Base-by-base conservation (phyloP, 2,113 vertebrate species). In the Corythoichthys haematopterus region DNA sequence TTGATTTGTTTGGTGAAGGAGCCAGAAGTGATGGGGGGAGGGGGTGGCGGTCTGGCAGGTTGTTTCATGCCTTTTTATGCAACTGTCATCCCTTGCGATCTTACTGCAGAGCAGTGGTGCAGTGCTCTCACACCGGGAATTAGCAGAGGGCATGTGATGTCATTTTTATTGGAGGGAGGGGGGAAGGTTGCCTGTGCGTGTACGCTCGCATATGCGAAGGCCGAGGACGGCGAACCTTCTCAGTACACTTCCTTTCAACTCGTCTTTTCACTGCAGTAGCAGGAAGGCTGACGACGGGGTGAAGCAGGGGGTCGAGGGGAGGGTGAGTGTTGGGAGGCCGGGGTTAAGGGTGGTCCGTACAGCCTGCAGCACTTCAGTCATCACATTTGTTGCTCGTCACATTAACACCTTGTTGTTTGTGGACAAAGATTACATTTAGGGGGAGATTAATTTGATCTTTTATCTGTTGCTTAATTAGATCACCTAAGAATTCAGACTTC, bases 11-110 rank as follows among this genome's bases (percentile, higher is more conserved):
- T 72, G 72, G 68, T 65, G 40, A 73, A 71, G 66, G 37, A 67
- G 70, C 64, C 68, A 62, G 53, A 57, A 72, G 62, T 37, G 43
- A 60, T 10, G 66, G 33, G 36, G 60, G 81, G 69, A 74, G 64
- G 60, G 65, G 40, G 28, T 0, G 43, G n/a, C 9, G 43, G 66
- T 53, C 66, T 80, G 74, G 72, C 84, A 86, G 73, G 86, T 86
- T 75, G 78, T 83, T 86, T 89, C 84, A 83, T 77, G 88, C 74
- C 86, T 85, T 75, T 77, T 87, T 78, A 79, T 85, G 77, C 80
- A 81, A 81, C 83, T 80, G 80, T 86, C 83, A 84, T 82, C 79
- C 60, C 67, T 64, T 45, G 58, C 6, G 71, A 83, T 66, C 84
- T 84, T 80, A 80, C 84, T 84, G 84, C 82, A 79, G 81, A 82